Evolutionary conservation across 2,113 vertebrate genomes (phyloP), one percentile per base, ranked within the genome.

Genomic region (Pelecanoides urinatrix): DNA sequence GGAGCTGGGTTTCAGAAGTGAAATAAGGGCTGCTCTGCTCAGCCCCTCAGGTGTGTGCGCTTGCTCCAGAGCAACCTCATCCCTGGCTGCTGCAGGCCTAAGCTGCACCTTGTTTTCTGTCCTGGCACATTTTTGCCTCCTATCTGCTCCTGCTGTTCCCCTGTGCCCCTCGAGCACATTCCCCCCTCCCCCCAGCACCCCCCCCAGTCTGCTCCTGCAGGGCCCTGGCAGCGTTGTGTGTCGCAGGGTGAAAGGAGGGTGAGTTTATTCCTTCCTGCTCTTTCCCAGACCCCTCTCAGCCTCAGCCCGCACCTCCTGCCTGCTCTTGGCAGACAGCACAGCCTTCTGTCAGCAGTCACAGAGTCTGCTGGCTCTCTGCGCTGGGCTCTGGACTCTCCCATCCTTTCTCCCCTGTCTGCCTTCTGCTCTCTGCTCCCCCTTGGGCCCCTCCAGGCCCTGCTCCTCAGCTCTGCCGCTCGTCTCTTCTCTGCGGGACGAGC

Each of bases 161-260:
- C 44, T 3, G 3, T 34, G 55, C 34, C 47, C 42, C 53, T 44
- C 1, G 3, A 67, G 63, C 58, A 9, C 22, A 3, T n/a, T 92
- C 8, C 44, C 32, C 55, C 8, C 44, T 29, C 55, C 30, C 7
- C 3, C 32, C 3, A 2, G 9, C 12, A n/a, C 22, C 7, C 5
- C 36, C 18, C 23, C 5, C 27, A 3, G 22, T 34, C 44, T 11
- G 65, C 86, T 81, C 73, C 78, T 36, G 66, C 52, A 5, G 47
- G 32, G 23, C 4, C 40, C 81, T 52, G 73, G 72, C 44, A 80
- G 63, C 0, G 0, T 4, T 44, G 17, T 0, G 1, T 18, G 68
- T 16, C 30, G 50, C 78, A 50, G 40, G 59, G 50, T 67, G 77
- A 45, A 40, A 58, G 42, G 20, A 78, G 36, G 5, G 2, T 2